A percentile compares a stretch with the other conserved stretches of the same genome.
Conservation (phyloP, 1,140 invertebrate species). For the Macrobrachium rosenbergii region DNA sequence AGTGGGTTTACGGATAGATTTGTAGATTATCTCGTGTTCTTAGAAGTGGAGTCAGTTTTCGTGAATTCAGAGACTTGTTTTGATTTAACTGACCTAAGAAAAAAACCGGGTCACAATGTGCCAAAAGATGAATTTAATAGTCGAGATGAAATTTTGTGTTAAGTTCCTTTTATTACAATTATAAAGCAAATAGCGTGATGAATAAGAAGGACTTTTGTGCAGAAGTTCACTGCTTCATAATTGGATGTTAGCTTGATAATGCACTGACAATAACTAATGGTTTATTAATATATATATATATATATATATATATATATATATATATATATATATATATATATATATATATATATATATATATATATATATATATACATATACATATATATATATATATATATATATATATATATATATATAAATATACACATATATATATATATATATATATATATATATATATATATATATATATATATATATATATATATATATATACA, state of each 20-base stretch:
- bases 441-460: conserved; percentile 10
- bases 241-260: too few relatives aligned
- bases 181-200: too few relatives aligned
- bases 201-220: not conserved
- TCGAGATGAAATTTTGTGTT: too few relatives aligned
- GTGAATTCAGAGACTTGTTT: too few relatives aligned
- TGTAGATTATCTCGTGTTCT: too few relatives aligned
- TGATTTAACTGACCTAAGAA: too few relatives aligned
- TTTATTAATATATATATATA: not conserved
- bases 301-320: not conserved
- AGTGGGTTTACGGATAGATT: too few relatives aligned
- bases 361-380: not conserved
- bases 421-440: conserved; percentile 5
- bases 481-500: conserved; percentile 12
- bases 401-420: conserved; percentile 8
- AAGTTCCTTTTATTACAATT: too few relatives aligned
- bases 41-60: too few relatives aligned
- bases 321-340: not conserved
- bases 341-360: not conserved
- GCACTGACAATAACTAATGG: too few relatives aligned
- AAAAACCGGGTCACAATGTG: too few relatives aligned
- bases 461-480: conserved; percentile 22
- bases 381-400: conserved; percentile 2
- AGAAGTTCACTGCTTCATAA: not conserved
- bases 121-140: too few relatives aligned